Base-by-base conservation (phyloP, 2,888 invertebrate genomes). In the Kryphioiulus occultus region DNA sequence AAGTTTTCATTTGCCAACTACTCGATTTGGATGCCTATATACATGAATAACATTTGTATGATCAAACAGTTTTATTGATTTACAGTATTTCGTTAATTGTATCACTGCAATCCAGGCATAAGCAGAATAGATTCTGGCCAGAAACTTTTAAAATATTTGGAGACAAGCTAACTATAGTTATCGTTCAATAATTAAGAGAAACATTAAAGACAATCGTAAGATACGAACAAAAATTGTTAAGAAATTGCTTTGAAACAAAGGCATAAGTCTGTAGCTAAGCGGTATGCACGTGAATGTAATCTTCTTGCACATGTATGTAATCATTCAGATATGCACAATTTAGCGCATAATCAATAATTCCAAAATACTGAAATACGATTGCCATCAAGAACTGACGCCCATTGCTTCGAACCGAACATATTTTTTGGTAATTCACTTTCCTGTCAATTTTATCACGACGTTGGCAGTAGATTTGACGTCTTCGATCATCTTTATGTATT, bases 381-480 rank as follows among this genome's bases (percentile, higher is more conserved):
- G 78, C 30, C 30, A 15, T 15, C 26, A 44, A 12, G 1, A 30
- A 78, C 78, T 15, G 30, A 78, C 30, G 15, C 78, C 0, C 15
- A 30, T 26, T 78, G 12, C 78, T 78, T 78, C 30, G 30, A 78
- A 30, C 30, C 30, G 78, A 30, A 9, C 44, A n/a, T 78, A 78
- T 78, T 78, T 30, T 30, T 78, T 26, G 30, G 4, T 78, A 30
- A 30, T 78, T 3, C 26, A 30, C 26, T 78, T 30, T 78, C 30
- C 26, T 78, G 15, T 26, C 12, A 30, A 78, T 78, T 78, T 78
- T 30, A 78, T 78, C 78, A 26, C 68, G 0, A 68, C 12, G 68
- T 68, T 68, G 30, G 78, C 78, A 30, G 78, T 78, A 30, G n/a
- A n/a, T 78, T 78, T 78, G 78, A 78, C 78, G 30, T 78, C 30